phyloP scores from a whole-genome alignment of 2,113 vertebrate species.

The Montifringilla adamsi region DNA sequence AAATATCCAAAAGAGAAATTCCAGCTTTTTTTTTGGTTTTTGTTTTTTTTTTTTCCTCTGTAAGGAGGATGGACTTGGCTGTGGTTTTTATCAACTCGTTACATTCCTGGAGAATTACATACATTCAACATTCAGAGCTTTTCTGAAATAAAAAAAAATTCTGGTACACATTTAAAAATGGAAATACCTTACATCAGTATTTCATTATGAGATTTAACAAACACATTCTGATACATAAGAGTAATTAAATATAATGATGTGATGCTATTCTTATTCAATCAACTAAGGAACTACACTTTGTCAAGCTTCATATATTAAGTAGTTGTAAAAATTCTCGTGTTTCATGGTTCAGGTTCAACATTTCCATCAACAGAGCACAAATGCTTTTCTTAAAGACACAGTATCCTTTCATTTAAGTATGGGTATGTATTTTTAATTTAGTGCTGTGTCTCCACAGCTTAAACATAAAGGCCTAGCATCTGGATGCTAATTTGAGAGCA shows the following conservation, averaged over 20 bases:
- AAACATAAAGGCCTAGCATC: neutral
- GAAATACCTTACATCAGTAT: conserved; percentile 69
- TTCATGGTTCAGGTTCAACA: neutral
- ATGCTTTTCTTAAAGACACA: conserved; percentile 63
- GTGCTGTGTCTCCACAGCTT: neutral
- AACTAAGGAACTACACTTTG: neutral
- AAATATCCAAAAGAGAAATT: conserved; percentile 94
- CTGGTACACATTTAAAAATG: conserved; percentile 77
- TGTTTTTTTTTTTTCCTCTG: conserved; percentile 59
- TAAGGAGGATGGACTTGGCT: conserved; percentile 81
- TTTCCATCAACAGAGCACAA: conserved; percentile 52
- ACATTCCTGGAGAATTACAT: conserved; percentile 82
- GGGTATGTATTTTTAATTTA: neutral
- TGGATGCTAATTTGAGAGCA: neutral
- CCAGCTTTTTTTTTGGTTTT: conserved; percentile 67
- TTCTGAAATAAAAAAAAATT: conserved; percentile 79
- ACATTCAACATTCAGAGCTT: conserved; percentile 77
- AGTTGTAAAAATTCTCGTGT: neutral
- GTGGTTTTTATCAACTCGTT: conserved; percentile 79
- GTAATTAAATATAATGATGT: conserved; percentile 61
- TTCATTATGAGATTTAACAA: conserved; percentile 53
- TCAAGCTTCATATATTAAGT: neutral
- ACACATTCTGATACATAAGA: conserved; percentile 52
- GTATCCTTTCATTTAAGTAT: conserved; percentile 60
- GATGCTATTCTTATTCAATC: conserved; percentile 68